These are phyloP conservation scores for Lasioglossum calceatum DNA, from an alignment of 2,888 invertebrate species.

Conservation along the genomic window DNA sequence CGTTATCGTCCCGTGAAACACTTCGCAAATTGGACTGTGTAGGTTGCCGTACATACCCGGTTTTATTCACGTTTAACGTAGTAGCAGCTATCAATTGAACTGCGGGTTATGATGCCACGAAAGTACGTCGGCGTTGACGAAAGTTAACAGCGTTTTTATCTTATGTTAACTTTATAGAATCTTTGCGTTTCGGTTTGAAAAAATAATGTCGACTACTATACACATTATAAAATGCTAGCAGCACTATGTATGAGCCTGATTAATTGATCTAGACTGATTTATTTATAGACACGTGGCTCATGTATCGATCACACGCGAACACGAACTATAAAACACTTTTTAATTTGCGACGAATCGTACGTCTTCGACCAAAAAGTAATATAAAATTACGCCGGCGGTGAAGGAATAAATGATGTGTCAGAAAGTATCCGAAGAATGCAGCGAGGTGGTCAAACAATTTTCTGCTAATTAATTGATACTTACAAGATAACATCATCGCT, in stretches of 20 bases:
- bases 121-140: too few species aligned
- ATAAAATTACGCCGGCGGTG: too few species aligned
- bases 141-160: not conserved
- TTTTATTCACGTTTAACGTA: too few species aligned
- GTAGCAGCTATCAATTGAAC: too few species aligned
- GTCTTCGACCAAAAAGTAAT: not conserved
- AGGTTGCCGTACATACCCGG: too few species aligned
- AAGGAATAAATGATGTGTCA: not conserved
- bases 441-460: not conserved
- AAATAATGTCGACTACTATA: not conserved
- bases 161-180: not conserved
- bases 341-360: not conserved
- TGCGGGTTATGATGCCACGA: too few species aligned
- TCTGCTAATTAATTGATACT: not conserved
- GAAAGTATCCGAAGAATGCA: not conserved
- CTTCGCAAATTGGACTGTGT: too few species aligned
- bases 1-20: not conserved
- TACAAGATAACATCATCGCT: not conserved
- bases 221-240: not conserved
- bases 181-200: not conserved
- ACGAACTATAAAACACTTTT: not conserved
- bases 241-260: not conserved
- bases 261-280: not conserved
- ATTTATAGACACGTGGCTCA: not conserved
- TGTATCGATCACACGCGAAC: not conserved